A percentile compares a stretch with the other conserved stretches of the same genome.
Evolutionary conservation across 2,113 vertebrate species (phyloP).

Genomic region (Bujurquina vittata): DNA sequence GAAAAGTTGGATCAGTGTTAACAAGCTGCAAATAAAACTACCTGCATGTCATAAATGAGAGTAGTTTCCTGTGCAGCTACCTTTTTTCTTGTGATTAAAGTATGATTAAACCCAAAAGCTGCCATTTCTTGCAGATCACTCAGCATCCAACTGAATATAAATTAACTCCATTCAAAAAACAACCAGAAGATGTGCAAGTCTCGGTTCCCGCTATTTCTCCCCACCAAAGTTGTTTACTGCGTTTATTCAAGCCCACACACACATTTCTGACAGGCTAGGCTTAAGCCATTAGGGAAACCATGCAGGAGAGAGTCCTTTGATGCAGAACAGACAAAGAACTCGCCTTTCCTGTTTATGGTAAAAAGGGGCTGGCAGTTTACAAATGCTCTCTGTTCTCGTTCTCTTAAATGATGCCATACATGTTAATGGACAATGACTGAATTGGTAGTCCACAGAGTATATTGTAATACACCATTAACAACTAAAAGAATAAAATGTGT

Average conservation of each 20-base stretch:
- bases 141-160: neutral
- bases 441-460: neutral
- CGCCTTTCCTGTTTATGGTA: constrained; percentile 7
- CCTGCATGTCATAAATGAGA: neutral
- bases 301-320: constrained; percentile 39
- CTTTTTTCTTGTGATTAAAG: neutral
- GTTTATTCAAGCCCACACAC: constrained; percentile 12
- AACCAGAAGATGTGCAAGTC: neutral
- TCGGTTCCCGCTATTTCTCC: neutral
- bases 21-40: neutral
- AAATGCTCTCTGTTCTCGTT: neutral
- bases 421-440: neutral
- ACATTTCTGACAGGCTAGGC: constrained; percentile 13
- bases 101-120: neutral
- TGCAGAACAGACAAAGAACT: neutral
- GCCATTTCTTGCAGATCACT: neutral
- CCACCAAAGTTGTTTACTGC: neutral
- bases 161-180: neutral
- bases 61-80: neutral
- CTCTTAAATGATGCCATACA: neutral
- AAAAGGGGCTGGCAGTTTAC: neutral
- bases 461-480: neutral
- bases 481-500: neutral
- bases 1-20: neutral
- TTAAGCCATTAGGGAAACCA: constrained; percentile 48